Percentiles rank a stretch among this genome's conserved stretches.
phyloP scores from a whole-genome alignment of 1,140 invertebrate species.

The Pseudoatta argentina region DNA sequence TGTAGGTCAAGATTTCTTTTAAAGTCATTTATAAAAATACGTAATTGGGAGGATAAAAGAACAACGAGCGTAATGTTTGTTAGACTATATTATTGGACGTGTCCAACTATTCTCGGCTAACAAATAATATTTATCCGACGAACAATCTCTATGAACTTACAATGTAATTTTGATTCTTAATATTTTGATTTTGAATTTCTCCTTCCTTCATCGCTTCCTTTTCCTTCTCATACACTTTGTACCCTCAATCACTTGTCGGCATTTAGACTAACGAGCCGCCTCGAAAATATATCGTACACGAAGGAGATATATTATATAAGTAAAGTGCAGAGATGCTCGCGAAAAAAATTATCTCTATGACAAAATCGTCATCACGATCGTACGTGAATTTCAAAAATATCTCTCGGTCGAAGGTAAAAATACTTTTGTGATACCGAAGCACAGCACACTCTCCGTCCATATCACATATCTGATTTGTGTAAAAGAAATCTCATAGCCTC shows the following conservation, averaged over 20 bases:
- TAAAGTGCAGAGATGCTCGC: conserved; percentile 45
- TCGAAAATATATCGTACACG: conserved; percentile 51
- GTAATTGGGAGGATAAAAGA: not conserved
- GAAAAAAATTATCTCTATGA: conserved; percentile 48
- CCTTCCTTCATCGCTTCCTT: conserved; percentile 9
- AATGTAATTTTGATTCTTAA: conserved; percentile 85
- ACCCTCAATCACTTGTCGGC: conserved; percentile 67
- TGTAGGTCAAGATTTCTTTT: not conserved
- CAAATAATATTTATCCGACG: conserved; percentile 82
- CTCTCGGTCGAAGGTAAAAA: conserved; percentile 43
- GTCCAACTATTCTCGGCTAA: conserved; percentile 80
- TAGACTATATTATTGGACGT: conserved; percentile 78
- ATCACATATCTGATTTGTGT: conserved; percentile 54
- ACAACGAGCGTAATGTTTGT: conserved; percentile 73
- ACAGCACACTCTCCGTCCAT: conserved; percentile 11
- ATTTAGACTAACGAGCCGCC: conserved; percentile 36
- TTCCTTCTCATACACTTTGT: conserved; percentile 65
- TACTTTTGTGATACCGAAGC: conserved; percentile 44
- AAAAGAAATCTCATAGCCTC: conserved; percentile 32
- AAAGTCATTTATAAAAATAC: conserved; percentile 21
- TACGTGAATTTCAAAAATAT: conserved; percentile 62
- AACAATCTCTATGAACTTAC: conserved; percentile 83
- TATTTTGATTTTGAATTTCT: conserved; percentile 82
- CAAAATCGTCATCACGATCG: conserved; percentile 34
- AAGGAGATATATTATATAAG: conserved; percentile 41